Conservation (phyloP, 2,113 vertebrate genomes). For the Phyllopteryx taeniolatus region DNA sequence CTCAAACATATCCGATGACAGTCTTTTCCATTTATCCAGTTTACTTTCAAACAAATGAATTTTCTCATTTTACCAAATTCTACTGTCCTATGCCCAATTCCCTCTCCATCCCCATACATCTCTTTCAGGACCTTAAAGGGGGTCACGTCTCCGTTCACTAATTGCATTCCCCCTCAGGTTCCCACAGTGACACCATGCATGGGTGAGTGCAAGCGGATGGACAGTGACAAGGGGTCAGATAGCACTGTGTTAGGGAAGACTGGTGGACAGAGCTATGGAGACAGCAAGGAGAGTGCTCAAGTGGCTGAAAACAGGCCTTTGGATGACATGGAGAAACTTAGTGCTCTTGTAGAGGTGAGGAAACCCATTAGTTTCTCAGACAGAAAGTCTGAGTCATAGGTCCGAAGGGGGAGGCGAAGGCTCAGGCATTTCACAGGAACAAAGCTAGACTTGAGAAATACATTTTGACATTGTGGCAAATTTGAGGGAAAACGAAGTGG, state of each 20-base stretch:
- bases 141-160: neutral
- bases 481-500: neutral
- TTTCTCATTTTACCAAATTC: no score
- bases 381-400: slow-evolving; percentile 9
- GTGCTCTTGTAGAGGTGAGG: slow-evolving; percentile 6
- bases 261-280: slow-evolving; percentile 17
- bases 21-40: neutral
- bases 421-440: neutral
- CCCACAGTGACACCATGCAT: slow-evolving; percentile 29
- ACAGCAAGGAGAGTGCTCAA: slow-evolving; percentile 30
- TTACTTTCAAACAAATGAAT: neutral
- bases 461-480: slow-evolving; percentile 1
- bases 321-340: slow-evolving; percentile 26
- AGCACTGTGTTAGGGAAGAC: slow-evolving; percentile 25
- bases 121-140: no score
- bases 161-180: neutral
- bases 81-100: neutral
- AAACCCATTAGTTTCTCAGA: slow-evolving; percentile 16
- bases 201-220: slow-evolving; percentile 49
- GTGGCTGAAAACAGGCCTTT: slow-evolving; percentile 39
- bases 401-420: neutral
- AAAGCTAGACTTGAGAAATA: neutral
- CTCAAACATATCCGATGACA: neutral
- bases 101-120: neutral
- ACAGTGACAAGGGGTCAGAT: slow-evolving; percentile 61